Percentiles rank a stretch among this genome's conserved stretches.
These are phyloP conservation scores for Lithobates pipiens DNA, from an alignment of 2,797 vertebrate genomes.

Conservation along the genomic window DNA sequence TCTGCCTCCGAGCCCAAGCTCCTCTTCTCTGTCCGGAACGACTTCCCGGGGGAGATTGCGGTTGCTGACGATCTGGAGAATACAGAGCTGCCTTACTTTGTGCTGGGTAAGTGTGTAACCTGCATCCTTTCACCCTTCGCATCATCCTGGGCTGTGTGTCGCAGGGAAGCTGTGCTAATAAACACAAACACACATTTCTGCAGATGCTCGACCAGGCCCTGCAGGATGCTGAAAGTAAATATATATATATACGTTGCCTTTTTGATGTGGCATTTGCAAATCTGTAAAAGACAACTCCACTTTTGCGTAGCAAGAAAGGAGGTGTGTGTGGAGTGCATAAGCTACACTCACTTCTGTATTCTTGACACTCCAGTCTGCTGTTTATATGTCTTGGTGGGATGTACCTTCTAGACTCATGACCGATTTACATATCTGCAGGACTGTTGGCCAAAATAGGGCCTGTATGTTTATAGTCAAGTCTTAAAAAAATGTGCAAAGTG, in stretches of 20 bases:
- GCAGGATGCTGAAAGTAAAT: background rate
- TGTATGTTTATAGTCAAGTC: no score
- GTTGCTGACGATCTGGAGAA: constrained; percentile 98
- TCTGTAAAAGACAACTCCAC: background rate
- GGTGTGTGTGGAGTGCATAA: background rate
- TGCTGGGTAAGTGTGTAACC: constrained; percentile 85
- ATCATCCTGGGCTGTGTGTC: background rate
- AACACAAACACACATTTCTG: background rate
- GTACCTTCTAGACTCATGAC: no score
- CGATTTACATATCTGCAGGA: no score
- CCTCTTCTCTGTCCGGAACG: constrained; percentile 97
- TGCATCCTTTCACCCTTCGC: constrained; percentile 1
- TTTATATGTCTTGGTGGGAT: no score
- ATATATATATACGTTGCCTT: background rate
- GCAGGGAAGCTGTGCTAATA: constrained; percentile 17
- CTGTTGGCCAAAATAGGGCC: no score
- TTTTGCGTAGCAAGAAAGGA: background rate
- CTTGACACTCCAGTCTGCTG: no score
- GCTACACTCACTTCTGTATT: no score
- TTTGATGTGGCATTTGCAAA: constrained; percentile 3
- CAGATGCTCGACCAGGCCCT: constrained; percentile 9
- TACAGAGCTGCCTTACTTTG: constrained; percentile 97
- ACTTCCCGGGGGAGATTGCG: constrained; percentile 94
- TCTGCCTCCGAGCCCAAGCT: constrained; percentile 99
- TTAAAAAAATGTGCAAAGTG: no score